These are phyloP conservation scores for Menidia menidia DNA, from an alignment of 2,797 vertebrate species.

Conservation along the genomic window DNA sequence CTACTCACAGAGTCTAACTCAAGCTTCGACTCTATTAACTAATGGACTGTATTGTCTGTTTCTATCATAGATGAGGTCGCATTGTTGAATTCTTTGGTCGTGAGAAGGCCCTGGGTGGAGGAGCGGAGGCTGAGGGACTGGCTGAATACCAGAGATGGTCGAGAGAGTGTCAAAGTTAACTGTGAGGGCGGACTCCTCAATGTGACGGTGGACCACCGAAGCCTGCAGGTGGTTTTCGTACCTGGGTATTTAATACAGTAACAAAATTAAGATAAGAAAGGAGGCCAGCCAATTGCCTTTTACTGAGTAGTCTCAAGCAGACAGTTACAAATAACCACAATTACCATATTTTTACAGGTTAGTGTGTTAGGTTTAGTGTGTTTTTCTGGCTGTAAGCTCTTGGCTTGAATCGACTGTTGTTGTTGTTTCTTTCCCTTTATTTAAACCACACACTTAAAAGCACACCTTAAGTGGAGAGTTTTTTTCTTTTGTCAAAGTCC, in stretches of 20 bases:
- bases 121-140: conserved; percentile 62
- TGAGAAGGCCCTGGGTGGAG: conserved; percentile 48
- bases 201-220: conserved; percentile 63
- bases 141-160: conserved; percentile 46
- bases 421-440: no score
- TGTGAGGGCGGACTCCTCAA: conserved; percentile 78
- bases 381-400: not conserved
- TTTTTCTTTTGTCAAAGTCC: not conserved
- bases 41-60: not conserved
- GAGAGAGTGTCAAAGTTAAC: conserved; percentile 65
- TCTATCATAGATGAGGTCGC: conserved; percentile 32
- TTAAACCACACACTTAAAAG: not conserved
- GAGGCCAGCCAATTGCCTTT: not conserved
- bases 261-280: not conserved
- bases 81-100: conserved; percentile 20
- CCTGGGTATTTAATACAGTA: conserved; percentile 1
- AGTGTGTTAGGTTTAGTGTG: no score
- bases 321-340: not conserved
- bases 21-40: not conserved
- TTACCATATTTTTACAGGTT: not conserved
- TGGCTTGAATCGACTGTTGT: no score
- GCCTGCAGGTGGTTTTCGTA: conserved; percentile 72
- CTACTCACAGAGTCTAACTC: not conserved
- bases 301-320: not conserved
- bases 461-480: not conserved